These are phyloP conservation scores for Phoeniculus purpureus DNA, from an alignment of 2,797 vertebrate species.

Conservation along the genomic window DNA sequence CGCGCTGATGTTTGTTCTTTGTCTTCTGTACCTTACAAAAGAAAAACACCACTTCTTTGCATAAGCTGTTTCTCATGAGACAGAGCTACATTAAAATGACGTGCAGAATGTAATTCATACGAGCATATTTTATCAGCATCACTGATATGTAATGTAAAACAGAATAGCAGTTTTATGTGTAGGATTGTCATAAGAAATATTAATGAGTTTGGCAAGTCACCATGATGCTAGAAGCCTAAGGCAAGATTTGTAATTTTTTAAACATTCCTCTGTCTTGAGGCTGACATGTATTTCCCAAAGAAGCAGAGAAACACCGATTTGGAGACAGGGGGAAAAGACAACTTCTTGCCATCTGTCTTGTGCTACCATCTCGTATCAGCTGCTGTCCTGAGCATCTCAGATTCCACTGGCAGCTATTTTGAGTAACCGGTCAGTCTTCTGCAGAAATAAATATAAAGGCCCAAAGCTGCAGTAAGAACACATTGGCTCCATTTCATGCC, in stretches of 20 bases:
- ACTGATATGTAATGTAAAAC: background rate
- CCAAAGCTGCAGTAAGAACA: background rate
- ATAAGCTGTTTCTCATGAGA: background rate
- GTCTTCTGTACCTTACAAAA: constrained; percentile 76
- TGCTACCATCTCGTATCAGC: background rate
- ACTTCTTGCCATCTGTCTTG: background rate
- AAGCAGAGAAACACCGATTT: background rate
- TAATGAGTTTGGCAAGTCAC: background rate
- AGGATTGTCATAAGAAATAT: background rate
- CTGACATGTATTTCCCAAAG: background rate
- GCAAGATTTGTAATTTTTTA: background rate
- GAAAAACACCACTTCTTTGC: constrained; percentile 12
- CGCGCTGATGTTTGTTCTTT: constrained; percentile 76
- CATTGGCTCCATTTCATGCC: background rate
- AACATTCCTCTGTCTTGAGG: background rate
- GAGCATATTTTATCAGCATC: background rate
- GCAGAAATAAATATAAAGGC: background rate
- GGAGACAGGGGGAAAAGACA: background rate
- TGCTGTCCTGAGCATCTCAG: constrained; percentile 11
- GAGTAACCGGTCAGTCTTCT: background rate
- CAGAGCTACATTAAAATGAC: constrained; percentile 7
- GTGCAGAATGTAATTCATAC: background rate
- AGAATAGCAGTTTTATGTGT: background rate
- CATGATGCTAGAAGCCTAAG: background rate
- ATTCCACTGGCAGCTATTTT: constrained; percentile 24